Conservation (phyloP, 2,797 vertebrate genomes). For the Sitta carolinensis region DNA sequence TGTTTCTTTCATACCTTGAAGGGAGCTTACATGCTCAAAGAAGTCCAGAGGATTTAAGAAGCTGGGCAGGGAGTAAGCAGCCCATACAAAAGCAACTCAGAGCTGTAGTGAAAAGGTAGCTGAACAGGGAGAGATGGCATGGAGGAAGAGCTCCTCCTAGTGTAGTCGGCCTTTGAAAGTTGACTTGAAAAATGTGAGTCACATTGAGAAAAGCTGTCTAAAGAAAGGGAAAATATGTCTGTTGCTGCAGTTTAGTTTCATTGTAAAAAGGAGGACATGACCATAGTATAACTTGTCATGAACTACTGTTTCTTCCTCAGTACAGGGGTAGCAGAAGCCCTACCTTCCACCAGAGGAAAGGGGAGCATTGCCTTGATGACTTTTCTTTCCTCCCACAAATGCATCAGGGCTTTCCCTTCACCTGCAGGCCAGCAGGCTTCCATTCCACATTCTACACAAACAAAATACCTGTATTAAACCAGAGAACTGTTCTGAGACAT, state of each 20-base stretch:
- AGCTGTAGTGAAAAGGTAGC: background rate
- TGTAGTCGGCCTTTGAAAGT: background rate
- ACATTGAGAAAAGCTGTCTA: background rate
- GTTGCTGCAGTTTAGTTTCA: background rate
- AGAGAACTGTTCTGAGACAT: background rate
- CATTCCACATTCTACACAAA: background rate
- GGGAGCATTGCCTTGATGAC: background rate
- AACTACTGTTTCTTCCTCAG: background rate
- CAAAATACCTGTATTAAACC: background rate
- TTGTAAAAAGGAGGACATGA: background rate
- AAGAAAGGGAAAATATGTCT: background rate
- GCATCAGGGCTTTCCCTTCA: background rate
- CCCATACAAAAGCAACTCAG: background rate
- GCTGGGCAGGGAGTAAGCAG: background rate
- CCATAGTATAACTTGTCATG: background rate
- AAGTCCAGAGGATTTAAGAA: background rate
- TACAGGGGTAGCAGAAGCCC: background rate
- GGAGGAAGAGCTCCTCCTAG: constrained; percentile 48
- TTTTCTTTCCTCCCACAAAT: background rate
- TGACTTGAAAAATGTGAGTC: background rate
- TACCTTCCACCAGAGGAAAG: background rate
- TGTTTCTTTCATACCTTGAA: background rate
- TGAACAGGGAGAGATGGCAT: background rate
- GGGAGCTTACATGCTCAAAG: background rate
- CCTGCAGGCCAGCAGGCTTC: background rate